A percentile compares a stretch with the other conserved stretches of the same genome.
phyloP scores from a whole-genome alignment of 2,113 vertebrate genomes.

The Tapirus terrestris region DNA sequence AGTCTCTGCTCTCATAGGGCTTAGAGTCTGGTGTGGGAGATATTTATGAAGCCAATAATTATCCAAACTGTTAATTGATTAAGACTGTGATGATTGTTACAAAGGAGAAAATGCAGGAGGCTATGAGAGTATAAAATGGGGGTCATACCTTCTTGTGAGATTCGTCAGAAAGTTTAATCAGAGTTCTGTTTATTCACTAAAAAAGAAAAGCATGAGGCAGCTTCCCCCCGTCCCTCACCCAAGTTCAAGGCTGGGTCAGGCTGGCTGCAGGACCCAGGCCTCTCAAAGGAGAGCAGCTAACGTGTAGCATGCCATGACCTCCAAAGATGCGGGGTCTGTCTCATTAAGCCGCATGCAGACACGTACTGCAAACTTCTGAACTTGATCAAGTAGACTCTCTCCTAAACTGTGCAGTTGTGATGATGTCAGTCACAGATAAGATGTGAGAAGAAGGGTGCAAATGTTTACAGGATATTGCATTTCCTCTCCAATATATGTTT shows the following conservation, averaged over 20 bases:
- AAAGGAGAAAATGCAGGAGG: conserved; percentile 41
- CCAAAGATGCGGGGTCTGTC: background rate
- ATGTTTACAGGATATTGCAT: conserved; percentile 81
- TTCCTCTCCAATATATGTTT: conserved; percentile 76
- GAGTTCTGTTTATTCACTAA: background rate
- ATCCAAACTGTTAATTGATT: background rate
- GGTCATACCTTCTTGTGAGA: background rate
- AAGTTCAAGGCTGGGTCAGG: conserved; percentile 26
- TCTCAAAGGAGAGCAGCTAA: background rate
- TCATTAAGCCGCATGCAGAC: background rate
- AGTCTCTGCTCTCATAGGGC: background rate
- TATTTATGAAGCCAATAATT: background rate
- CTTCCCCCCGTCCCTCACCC: background rate
- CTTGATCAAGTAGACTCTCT: conserved; percentile 36
- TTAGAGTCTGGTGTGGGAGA: background rate
- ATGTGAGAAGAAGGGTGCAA: conserved; percentile 70
- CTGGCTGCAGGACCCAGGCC: background rate
- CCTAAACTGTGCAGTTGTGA: conserved; percentile 66
- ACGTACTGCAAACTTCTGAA: conserved; percentile 33
- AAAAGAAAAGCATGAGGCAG: background rate
- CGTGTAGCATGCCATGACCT: background rate
- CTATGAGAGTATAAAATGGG: background rate
- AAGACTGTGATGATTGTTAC: background rate
- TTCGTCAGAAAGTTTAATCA: conserved; percentile 1
- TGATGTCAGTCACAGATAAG: conserved; percentile 76